A percentile compares a stretch with the other conserved stretches of the same genome.
These are phyloP conservation scores for Euspilapteryx auroguttella DNA, from an alignment of 2,888 invertebrate species.

Conservation along the genomic window DNA sequence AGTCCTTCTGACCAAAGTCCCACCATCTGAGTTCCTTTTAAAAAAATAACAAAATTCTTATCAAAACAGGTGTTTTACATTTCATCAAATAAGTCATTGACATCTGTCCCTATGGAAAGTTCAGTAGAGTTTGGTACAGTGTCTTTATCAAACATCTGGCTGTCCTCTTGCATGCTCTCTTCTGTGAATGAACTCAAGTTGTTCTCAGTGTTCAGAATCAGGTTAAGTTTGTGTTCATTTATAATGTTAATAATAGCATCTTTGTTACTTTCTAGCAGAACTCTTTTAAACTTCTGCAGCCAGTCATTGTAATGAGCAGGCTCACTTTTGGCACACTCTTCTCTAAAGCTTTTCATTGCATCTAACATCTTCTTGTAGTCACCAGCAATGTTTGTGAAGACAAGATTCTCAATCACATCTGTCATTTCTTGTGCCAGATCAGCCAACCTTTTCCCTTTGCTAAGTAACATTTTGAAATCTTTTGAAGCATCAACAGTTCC, in stretches of 20 bases:
- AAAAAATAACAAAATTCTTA: neutral
- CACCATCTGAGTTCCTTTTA: no score
- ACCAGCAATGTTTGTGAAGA: conserved; percentile 34
- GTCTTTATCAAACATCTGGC: conserved; percentile 43
- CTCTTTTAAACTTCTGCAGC: conserved; percentile 30
- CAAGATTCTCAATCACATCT: conserved; percentile 35
- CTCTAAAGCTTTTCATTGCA: conserved; percentile 30
- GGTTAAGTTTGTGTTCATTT: conserved; percentile 24
- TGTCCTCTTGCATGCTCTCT: conserved; percentile 26
- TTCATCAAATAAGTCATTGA: conserved; percentile 46
- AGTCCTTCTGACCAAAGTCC: no score
- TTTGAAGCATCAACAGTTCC: conserved; percentile 63
- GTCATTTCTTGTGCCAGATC: conserved; percentile 28
- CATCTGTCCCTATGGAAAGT: conserved; percentile 28
- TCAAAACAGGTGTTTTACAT: conserved; percentile 21
- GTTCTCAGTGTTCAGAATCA: conserved; percentile 37
- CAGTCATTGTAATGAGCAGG: conserved; percentile 39
- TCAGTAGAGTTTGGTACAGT: conserved; percentile 33
- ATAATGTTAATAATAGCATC: conserved; percentile 21
- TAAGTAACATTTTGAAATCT: conserved; percentile 56
- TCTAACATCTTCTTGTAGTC: conserved; percentile 30
- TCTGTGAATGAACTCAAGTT: conserved; percentile 21
- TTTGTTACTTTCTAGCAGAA: conserved; percentile 21
- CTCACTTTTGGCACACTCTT: conserved; percentile 27
- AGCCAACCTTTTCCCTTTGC: conserved; percentile 23